Evolutionary conservation across 2,888 invertebrate genomes (phyloP).

Genomic region (Campoletis raptor): DNA sequence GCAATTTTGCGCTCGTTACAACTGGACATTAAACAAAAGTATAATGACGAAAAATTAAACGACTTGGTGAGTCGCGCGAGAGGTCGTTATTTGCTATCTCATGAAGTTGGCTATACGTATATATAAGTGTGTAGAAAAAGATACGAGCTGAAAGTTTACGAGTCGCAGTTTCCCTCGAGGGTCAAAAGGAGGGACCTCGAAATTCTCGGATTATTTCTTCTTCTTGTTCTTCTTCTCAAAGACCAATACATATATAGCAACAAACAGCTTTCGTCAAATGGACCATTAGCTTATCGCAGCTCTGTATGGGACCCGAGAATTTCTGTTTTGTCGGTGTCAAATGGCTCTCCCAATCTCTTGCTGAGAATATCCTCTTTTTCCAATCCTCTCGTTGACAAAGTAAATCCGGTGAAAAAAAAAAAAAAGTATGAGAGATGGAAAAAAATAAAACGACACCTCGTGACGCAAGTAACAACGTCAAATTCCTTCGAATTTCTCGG

Average conservation of each 20-base stretch:
- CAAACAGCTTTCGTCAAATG: conserved; percentile 62
- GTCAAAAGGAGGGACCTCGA: conserved; percentile 62
- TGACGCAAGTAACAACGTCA: background rate
- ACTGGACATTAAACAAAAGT: conserved; percentile 51
- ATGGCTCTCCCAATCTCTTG: conserved; percentile 38
- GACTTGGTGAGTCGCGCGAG: conserved; percentile 51
- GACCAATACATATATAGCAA: conserved; percentile 7
- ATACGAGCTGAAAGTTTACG: conserved; percentile 65
- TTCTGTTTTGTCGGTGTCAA: conserved; percentile 56
- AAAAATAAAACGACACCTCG: background rate
- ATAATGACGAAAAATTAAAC: conserved; percentile 58
- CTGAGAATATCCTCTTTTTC: conserved; percentile 45
- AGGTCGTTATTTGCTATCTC: conserved; percentile 57
- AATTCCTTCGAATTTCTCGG: conserved; percentile 1
- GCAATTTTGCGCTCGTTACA: conserved; percentile 60
- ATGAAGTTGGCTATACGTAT: conserved; percentile 7
- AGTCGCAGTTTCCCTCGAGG: conserved; percentile 60
- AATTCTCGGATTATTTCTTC: conserved; percentile 58
- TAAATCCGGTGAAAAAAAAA: conserved; percentile 20
- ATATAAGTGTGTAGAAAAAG: conserved; percentile 43
- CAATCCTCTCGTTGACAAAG: conserved; percentile 34
- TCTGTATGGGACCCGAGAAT: conserved; percentile 52
- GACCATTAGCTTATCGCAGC: conserved; percentile 72
- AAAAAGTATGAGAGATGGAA: background rate
- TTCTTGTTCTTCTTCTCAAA: conserved; percentile 24